Base-by-base conservation (phyloP, 2,113 vertebrate species). In the Riparia riparia region DNA sequence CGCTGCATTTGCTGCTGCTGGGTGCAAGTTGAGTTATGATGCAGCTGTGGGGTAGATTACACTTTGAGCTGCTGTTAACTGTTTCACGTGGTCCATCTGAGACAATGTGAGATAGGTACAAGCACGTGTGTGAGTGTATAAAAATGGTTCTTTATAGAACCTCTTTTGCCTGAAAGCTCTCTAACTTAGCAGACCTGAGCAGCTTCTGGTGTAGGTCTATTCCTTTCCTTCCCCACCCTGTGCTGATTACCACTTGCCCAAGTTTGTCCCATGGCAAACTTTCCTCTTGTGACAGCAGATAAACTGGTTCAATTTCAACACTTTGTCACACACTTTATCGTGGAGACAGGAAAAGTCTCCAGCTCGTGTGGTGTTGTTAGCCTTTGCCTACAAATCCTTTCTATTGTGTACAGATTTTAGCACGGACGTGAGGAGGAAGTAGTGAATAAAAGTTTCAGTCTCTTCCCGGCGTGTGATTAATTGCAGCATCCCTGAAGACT, bases 141-240 rank as follows among this genome's bases (percentile, higher is more conserved):
- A 51, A 53, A 34, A 51, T 17, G 14, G 11, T 14, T 76, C 63
- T 60, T 82, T 41, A 63, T 12, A 65, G 24, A 78, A 49, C 42
- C 12, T 86, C 17, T 32, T 84, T 61, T 78, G 22, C 39, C 39
- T 77, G 39, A 63, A 84, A 86, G 13, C 49, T 65, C 7, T 41
- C 0, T 0, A 70, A 45, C 31, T 54, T 14, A 16, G n/a, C 1
- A 17, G 32, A 64, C 9, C 51, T 57, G 54, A 54, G n/a, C 22
- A 72, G 17, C 31, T 95, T 49, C 54, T 77, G 53, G 10, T 47
- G 19, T 19, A 63, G 49, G 25, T 78, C 25, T 90, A 17, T 42
- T 66, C 31, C 28, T 86, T 12, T 84, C 31, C 65, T 50, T 94
- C 13, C 10, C 5, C 14, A 12, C 6, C 41, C 49, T 22, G 4